Base-by-base conservation (phyloP, 1,140 invertebrate genomes). In the Hermetia illucens region DNA sequence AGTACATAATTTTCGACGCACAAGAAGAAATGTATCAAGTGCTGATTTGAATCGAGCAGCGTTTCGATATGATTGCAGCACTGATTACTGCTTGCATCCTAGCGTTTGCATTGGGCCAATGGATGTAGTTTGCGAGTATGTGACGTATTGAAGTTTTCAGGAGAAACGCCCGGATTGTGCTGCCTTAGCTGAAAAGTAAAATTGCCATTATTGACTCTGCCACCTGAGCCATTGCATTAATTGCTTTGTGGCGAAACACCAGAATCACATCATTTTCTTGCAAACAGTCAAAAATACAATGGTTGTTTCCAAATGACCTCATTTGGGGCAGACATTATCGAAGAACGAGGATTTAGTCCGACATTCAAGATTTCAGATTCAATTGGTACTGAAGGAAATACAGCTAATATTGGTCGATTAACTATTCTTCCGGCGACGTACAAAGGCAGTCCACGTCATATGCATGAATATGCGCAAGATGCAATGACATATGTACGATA, bases 391-490 rank as follows among this genome's bases (percentile, higher is more conserved):
- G n/a, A n/a, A n/a, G n/a, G n/a, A n/a, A n/a, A n/a, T n/a, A n/a
- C n/a, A n/a, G n/a, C n/a, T n/a, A n/a, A n/a, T n/a, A n/a, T n/a
- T n/a, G n/a, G n/a, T n/a, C n/a, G n/a, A n/a, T n/a, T n/a, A n/a
- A n/a, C n/a, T n/a, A n/a, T n/a, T n/a, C n/a, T n/a, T n/a, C n/a
- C n/a, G n/a, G n/a, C n/a, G n/a, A n/a, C n/a, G n/a, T n/a, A n/a
- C n/a, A n/a, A n/a, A n/a, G n/a, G n/a, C n/a, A 56, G 58, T 44
- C 53, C 52, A 43, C 44, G 58, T 15, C 41, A 62, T 43, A 60
- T 62, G 61, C 55, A 63, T 29, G 51, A 66, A 47, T 56, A 61
- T 40, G 41, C 46, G 33, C 55, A 61, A 49, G 55, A 63, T 55
- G 58, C 60, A 2, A 55, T 64, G 50, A 44, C 55, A 3, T 58